phyloP scores from a whole-genome alignment of 2,888 invertebrate genomes.

The Sphaerophoria rueppellii region DNA sequence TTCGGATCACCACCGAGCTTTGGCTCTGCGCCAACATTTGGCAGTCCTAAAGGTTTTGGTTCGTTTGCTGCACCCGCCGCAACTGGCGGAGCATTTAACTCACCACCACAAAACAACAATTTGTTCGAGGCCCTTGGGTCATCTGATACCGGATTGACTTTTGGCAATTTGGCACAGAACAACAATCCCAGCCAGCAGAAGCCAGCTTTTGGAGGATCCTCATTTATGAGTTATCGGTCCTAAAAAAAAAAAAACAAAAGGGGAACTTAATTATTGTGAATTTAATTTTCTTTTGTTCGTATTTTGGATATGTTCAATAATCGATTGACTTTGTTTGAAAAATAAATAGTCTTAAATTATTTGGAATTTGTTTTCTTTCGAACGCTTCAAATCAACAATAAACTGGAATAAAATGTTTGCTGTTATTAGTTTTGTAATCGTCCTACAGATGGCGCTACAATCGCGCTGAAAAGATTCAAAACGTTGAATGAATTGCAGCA shows the following conservation, averaged over 20 bases:
- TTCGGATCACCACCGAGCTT: constrained; percentile 81
- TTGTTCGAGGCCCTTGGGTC: constrained; percentile 81
- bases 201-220: constrained; percentile 80
- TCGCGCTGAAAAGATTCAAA: too few relatives aligned
- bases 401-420: too few relatives aligned
- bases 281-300: constrained; percentile 43
- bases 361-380: neutral
- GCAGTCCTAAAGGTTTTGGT: constrained; percentile 79
- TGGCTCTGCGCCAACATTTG: constrained; percentile 80
- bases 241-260: constrained; percentile 10
- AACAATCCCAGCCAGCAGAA: constrained; percentile 78
- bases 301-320: constrained; percentile 25
- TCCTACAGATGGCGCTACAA: too few relatives aligned
- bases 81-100: constrained; percentile 74
- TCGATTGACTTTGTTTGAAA: constrained; percentile 10
- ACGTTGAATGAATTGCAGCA: too few relatives aligned
- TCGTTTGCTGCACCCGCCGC: constrained; percentile 76
- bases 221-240: constrained; percentile 67
- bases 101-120: constrained; percentile 77
- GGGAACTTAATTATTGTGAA: constrained; percentile 1
- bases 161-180: constrained; percentile 81
- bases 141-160: constrained; percentile 79
- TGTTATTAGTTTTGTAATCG: too few relatives aligned
- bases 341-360: constrained; percentile 29
- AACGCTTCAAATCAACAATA: neutral